These are phyloP conservation scores for Potamarius usumacintae DNA, from an alignment of 2,113 vertebrate genomes.

Conservation along the genomic window DNA sequence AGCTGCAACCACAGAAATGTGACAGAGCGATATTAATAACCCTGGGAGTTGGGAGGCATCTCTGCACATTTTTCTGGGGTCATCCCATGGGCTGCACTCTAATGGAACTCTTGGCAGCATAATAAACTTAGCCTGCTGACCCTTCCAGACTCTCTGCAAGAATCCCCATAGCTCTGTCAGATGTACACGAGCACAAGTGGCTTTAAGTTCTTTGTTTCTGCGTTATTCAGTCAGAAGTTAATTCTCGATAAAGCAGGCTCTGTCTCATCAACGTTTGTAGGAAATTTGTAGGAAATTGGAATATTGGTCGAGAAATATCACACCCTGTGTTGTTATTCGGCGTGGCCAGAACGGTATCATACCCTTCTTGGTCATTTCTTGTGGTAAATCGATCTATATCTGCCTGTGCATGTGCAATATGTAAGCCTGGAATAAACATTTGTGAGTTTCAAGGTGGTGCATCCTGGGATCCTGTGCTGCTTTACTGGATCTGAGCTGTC, in stretches of 20 bases:
- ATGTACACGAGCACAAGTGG: not conserved
- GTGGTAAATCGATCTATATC: not conserved
- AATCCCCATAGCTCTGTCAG: constrained; percentile 32
- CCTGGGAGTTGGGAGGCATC: constrained; percentile 47
- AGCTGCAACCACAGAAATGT: constrained; percentile 39
- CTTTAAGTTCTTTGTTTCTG: constrained; percentile 25
- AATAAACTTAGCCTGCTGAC: constrained; percentile 57
- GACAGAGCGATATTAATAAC: constrained; percentile 52
- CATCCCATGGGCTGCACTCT: constrained; percentile 49
- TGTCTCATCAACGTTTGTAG: not conserved
- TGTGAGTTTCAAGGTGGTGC: constrained; percentile 44
- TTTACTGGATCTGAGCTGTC: constrained; percentile 70
- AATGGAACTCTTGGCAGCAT: constrained; percentile 56
- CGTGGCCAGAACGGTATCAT: not conserved
- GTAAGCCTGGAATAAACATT: constrained; percentile 56
- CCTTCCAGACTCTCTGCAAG: constrained; percentile 45
- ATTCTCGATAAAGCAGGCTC: not conserved
- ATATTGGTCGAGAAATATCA: not conserved
- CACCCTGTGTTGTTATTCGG: not conserved
- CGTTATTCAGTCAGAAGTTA: not conserved
- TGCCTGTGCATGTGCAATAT: constrained; percentile 49
- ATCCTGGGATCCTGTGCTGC: constrained; percentile 71
- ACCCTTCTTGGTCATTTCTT: too few relatives aligned
- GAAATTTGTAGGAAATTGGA: not conserved
- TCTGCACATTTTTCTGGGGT: constrained; percentile 46